Conservation (phyloP, 2,113 vertebrate species). For the Labeo rohita region DNA sequence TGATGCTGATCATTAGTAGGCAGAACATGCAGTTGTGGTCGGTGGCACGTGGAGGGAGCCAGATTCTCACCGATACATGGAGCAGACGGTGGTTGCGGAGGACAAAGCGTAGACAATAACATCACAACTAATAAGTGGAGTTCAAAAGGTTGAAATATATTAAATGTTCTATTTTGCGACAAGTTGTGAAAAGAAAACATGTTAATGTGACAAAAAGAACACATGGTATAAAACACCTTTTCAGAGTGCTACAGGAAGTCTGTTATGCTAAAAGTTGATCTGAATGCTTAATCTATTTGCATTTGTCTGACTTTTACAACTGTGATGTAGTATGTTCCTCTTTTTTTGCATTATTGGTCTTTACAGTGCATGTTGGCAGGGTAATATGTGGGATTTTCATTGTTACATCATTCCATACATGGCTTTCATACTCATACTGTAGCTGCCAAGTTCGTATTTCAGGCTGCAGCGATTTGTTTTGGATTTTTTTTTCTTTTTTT, state of each 20-base stretch:
- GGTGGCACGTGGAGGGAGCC: slow-evolving; percentile 25
- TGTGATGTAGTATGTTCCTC: neutral
- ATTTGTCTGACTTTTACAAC: neutral
- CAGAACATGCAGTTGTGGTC: slow-evolving; percentile 45
- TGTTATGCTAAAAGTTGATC: neutral
- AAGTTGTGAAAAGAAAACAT: slow-evolving; percentile 62
- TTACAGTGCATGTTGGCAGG: neutral
- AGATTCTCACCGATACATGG: slow-evolving; percentile 4
- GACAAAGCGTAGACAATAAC: slow-evolving; percentile 64
- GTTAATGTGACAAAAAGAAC: slow-evolving; percentile 68
- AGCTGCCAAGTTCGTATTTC: neutral
- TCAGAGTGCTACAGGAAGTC: neutral
- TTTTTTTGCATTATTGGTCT: neutral
- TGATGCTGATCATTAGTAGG: slow-evolving; percentile 47
- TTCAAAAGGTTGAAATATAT: slow-evolving; percentile 76
- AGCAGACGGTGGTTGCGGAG: slow-evolving; percentile 33
- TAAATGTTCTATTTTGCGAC: slow-evolving; percentile 76
- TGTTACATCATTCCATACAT: neutral
- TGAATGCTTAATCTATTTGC: neutral
- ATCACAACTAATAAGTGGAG: slow-evolving; percentile 64
- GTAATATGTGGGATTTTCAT: neutral
- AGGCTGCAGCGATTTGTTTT: neutral
- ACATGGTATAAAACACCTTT: slow-evolving; percentile 44
- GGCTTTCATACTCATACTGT: neutral
- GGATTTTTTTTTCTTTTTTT: neutral